Conservation (phyloP, 2,113 vertebrate species). For the Salvator merianae region DNA sequence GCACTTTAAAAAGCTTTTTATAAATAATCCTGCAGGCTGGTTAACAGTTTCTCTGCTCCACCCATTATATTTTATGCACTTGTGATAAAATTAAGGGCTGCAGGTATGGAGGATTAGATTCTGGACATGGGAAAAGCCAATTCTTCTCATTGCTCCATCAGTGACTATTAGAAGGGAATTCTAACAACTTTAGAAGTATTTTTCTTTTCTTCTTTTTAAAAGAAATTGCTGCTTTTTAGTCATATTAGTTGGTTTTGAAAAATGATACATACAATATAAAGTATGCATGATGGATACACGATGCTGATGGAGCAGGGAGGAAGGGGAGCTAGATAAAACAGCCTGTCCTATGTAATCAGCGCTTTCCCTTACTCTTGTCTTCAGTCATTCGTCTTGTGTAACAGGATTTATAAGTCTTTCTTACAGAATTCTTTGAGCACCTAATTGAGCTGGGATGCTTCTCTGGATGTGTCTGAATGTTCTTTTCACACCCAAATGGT, state of each 20-base stretch:
- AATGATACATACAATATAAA: neutral
- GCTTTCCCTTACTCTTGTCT: conserved; percentile 34
- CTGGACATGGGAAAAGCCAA: neutral
- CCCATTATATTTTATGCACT: neutral
- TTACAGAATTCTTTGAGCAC: conserved; percentile 43
- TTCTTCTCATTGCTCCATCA: neutral
- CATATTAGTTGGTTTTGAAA: conserved; percentile 24
- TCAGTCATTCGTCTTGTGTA: conserved; percentile 54
- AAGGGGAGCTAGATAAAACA: neutral
- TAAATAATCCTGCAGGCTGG: neutral
- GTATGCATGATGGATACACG: neutral
- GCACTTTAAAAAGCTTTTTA: neutral
- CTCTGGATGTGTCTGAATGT: conserved; percentile 24
- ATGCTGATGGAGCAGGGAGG: neutral
- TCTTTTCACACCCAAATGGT: conserved; percentile 47
- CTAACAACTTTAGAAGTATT: neutral
- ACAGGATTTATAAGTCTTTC: conserved; percentile 35
- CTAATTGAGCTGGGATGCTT: conserved; percentile 46
- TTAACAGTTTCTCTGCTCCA: no score
- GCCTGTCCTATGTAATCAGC: conserved; percentile 43
- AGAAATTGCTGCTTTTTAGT: neutral
- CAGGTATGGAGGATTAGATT: no score
- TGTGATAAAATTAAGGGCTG: neutral
- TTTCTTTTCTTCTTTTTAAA: no score
- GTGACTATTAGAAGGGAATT: neutral